Conservation (phyloP, 2,797 vertebrate species). For the Micropoecilia bifurca region DNA sequence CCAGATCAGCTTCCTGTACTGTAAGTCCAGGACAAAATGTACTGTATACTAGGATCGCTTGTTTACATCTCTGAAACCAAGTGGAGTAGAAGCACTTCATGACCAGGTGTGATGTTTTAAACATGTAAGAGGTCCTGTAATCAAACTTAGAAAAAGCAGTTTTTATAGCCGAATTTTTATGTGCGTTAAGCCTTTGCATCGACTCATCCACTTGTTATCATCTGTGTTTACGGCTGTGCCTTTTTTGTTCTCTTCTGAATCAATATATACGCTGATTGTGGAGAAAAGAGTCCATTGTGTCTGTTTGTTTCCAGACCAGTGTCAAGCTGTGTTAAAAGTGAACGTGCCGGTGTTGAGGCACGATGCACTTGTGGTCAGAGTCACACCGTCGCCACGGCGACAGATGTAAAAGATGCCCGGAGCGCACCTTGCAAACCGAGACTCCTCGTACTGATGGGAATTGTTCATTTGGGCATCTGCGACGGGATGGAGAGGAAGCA, state of each 20-base stretch:
- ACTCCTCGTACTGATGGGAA: constrained; percentile 49
- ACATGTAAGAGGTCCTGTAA: background rate
- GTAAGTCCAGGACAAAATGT: constrained; percentile 17
- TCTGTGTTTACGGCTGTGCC: constrained; percentile 44
- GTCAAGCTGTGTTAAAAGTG: constrained; percentile 8
- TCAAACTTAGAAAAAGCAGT: constrained; percentile 22
- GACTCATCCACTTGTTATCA: constrained; percentile 11
- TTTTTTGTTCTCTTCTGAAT: constrained; percentile 39
- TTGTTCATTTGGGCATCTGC: constrained; percentile 46
- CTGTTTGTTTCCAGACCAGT: constrained; percentile 15
- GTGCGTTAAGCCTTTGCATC: background rate
- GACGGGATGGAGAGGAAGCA: constrained; percentile 22
- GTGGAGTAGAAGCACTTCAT: background rate
- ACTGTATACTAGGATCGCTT: constrained; percentile 1
- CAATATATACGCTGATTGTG: constrained; percentile 21
- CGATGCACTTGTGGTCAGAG: constrained; percentile 14
- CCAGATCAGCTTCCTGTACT: constrained; percentile 11
- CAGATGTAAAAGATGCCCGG: constrained; percentile 48
- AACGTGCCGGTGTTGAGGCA: background rate
- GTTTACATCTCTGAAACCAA: background rate
- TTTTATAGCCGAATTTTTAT: background rate
- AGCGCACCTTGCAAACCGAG: constrained; percentile 29
- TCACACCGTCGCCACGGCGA: constrained; percentile 23
- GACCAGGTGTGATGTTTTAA: background rate
- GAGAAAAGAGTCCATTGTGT: constrained; percentile 23